Conservation (phyloP, 1,140 invertebrate species). For the Lamellibrachia luymesi region DNA sequence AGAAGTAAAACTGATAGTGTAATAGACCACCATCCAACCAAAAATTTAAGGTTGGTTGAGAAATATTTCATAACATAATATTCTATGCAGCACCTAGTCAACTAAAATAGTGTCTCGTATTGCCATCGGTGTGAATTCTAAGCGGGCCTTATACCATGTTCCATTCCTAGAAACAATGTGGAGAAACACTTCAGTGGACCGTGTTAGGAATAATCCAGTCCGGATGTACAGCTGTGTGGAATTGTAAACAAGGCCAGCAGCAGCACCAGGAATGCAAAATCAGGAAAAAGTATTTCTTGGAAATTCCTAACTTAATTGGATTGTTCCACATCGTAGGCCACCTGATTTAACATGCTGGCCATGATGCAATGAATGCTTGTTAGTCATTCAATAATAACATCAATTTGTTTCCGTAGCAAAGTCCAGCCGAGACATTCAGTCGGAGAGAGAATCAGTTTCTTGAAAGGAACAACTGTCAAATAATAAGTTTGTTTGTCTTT, state of each 20-base stretch:
- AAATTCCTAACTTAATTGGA: not conserved
- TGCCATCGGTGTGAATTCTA: not conserved
- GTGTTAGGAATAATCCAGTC: not conserved
- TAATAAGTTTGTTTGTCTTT: too few species aligned
- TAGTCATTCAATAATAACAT: not conserved
- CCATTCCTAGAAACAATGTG: not conserved
- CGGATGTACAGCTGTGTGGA: not conserved
- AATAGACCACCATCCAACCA: too few species aligned
- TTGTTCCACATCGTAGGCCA: not conserved
- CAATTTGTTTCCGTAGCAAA: too few species aligned
- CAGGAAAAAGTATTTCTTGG: not conserved
- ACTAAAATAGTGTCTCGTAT: too few species aligned
- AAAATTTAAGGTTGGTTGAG: too few species aligned
- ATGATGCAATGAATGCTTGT: not conserved
- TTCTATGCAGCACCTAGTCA: too few species aligned
- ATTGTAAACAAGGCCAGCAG: not conserved
- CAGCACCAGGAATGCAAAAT: not conserved
- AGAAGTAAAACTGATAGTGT: too few species aligned
- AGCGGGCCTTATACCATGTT: not conserved
- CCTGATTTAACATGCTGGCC: not conserved
- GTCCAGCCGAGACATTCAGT: too few species aligned
- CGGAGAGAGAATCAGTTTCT: too few species aligned
- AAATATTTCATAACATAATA: too few species aligned
- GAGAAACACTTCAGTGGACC: not conserved
- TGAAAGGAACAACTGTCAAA: too few species aligned